These are phyloP conservation scores for Oligia strigilis DNA, from an alignment of 2,888 invertebrate genomes.

Conservation along the genomic window DNA sequence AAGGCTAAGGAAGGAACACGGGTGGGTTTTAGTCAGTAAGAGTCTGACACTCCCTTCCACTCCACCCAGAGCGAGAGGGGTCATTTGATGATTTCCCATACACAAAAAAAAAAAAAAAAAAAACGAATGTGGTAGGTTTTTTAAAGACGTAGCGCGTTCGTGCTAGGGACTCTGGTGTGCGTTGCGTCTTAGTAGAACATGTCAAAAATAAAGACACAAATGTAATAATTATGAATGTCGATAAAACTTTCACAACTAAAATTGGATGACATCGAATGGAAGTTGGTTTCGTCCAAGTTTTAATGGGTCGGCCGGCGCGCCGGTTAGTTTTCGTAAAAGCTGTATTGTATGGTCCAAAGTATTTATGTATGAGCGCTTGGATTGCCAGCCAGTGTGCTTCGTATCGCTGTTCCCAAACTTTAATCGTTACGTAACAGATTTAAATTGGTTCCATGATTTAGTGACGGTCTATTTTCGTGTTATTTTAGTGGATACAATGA, in stretches of 20 bases:
- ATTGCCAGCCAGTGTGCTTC: slow-evolving; percentile 61
- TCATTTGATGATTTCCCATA: no score
- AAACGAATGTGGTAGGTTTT: background rate
- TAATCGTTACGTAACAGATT: slow-evolving; percentile 62
- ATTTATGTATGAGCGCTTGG: slow-evolving; percentile 59
- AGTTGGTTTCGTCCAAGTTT: slow-evolving; percentile 72
- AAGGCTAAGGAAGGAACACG: no score
- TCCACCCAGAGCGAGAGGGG: no score
- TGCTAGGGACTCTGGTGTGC: background rate
- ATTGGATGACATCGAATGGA: slow-evolving; percentile 67
- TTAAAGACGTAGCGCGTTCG: background rate
- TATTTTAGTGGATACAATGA: background rate
- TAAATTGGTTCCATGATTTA: slow-evolving; percentile 55
- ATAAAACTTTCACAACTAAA: slow-evolving; percentile 53
- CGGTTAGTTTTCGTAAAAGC: slow-evolving; percentile 71
- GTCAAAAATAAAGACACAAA: background rate
- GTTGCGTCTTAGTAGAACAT: background rate
- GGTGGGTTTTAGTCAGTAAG: no score
- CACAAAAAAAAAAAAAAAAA: no score
- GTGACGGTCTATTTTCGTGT: slow-evolving; percentile 17
- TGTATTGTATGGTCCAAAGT: slow-evolving; percentile 66
- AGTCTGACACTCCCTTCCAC: no score
- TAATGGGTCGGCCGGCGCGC: slow-evolving; percentile 70
- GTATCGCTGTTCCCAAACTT: slow-evolving; percentile 62
- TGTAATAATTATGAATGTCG: slow-evolving; percentile 38